A percentile compares a stretch with the other conserved stretches of the same genome.
These are phyloP conservation scores for Aramus guarauna DNA, from an alignment of 2,113 vertebrate genomes.

Conservation along the genomic window DNA sequence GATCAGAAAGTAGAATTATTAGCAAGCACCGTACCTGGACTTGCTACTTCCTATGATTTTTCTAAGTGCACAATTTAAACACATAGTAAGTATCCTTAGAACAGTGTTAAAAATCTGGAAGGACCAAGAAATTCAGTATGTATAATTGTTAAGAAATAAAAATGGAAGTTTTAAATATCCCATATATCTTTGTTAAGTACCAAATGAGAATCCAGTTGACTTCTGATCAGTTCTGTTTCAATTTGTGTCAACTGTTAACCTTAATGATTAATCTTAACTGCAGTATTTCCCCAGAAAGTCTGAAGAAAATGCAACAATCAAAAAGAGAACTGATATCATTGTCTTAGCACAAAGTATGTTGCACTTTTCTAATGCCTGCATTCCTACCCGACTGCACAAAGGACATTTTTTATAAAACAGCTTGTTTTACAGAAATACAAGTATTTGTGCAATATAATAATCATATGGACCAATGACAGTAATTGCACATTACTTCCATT, in stretches of 20 bases:
- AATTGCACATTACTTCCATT: rapidly evolving
- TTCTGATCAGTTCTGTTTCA: neutral
- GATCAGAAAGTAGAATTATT: neutral
- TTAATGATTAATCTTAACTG: neutral
- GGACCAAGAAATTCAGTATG: rapidly evolving
- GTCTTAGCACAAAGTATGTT: neutral
- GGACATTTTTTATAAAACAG: neutral
- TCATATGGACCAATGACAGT: neutral
- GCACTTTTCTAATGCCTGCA: neutral
- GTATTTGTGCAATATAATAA: neutral
- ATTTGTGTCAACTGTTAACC: neutral
- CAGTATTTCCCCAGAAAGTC: neutral
- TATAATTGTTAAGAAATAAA: neutral
- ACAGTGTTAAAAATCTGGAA: neutral
- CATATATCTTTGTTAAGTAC: neutral
- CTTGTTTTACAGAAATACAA: neutral
- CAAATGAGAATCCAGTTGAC: neutral
- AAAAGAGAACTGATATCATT: neutral
- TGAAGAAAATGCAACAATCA: neutral
- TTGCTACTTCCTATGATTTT: neutral
- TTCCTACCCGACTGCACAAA: neutral
- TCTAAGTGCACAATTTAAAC: neutral
- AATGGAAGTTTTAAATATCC: neutral
- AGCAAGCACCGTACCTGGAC: neutral
- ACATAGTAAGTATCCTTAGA: neutral